A percentile compares a stretch with the other conserved stretches of the same genome.
phyloP scores from a whole-genome alignment of 2,113 vertebrate species.

The Taurulus bubalis region DNA sequence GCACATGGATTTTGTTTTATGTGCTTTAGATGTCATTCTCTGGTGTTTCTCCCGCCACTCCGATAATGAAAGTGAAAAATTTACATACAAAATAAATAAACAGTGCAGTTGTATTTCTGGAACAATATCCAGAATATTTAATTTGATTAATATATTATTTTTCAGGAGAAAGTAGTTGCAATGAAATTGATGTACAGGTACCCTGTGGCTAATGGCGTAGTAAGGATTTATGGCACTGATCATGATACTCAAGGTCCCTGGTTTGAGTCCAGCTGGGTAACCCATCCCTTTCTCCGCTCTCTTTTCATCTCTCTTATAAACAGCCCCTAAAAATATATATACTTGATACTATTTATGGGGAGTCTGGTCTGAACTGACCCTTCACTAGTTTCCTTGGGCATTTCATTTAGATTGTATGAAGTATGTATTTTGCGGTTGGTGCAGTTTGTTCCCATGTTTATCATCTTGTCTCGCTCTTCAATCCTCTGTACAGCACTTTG shows the following conservation, averaged over 20 bases:
- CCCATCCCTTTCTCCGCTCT: not conserved
- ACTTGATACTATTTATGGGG: not conserved
- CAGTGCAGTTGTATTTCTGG: not conserved
- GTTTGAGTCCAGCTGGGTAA: not conserved
- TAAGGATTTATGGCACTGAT: not conserved
- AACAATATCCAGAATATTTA: no score
- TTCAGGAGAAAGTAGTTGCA: not conserved
- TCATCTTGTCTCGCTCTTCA: not conserved
- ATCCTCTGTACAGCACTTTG: constrained; percentile 1
- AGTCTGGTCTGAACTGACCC: not conserved
- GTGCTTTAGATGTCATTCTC: not conserved
- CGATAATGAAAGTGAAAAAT: not conserved
- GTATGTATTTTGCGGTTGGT: not conserved
- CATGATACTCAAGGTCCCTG: not conserved
- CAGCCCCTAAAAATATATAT: not conserved
- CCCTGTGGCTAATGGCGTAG: not conserved
- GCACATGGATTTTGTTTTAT: not conserved
- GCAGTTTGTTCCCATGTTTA: not conserved
- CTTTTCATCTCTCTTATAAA: not conserved
- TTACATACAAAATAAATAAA: not conserved
- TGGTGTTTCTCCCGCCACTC: not conserved
- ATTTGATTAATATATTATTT: no score
- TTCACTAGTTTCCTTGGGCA: not conserved
- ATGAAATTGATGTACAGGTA: not conserved
- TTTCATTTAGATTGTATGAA: not conserved